Evolutionary conservation across 2,888 invertebrate species (phyloP).

Genomic region (Scaptomyza flava): DNA sequence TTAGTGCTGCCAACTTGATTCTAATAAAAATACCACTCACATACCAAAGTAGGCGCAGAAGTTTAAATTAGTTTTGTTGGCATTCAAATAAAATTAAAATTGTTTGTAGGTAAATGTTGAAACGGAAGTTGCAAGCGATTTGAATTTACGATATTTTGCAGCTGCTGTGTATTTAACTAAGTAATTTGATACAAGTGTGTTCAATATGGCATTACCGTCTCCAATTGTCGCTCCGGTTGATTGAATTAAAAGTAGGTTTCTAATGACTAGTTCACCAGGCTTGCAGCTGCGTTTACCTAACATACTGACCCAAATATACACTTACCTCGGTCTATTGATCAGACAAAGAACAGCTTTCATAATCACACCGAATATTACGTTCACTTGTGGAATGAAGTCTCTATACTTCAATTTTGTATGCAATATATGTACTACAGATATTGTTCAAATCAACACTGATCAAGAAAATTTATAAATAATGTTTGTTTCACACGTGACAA

Average conservation of each 20-base stretch:
- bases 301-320: conserved; percentile 22
- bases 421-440: too few species aligned
- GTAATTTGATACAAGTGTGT: neutral
- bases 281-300: conserved; percentile 5
- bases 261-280: conserved; percentile 2
- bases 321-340: conserved; percentile 11
- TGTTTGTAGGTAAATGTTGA: neutral
- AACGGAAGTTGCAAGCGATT: neutral
- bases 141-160: neutral
- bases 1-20: conserved; percentile 45
- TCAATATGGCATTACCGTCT: neutral
- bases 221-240: neutral
- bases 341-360: neutral
- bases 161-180: neutral
- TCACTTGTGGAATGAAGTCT: neutral
- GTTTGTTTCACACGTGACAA: neutral
- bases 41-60: conserved; percentile 11
- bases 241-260: conserved; percentile 17
- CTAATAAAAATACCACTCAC: conserved; percentile 8
- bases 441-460: too few species aligned
- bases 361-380: neutral
- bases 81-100: neutral
- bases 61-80: conserved; percentile 12
- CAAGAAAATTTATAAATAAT: too few species aligned
- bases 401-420: neutral